Evolutionary conservation across 2,113 vertebrate species (phyloP).

Genomic region (Cariama cristata): DNA sequence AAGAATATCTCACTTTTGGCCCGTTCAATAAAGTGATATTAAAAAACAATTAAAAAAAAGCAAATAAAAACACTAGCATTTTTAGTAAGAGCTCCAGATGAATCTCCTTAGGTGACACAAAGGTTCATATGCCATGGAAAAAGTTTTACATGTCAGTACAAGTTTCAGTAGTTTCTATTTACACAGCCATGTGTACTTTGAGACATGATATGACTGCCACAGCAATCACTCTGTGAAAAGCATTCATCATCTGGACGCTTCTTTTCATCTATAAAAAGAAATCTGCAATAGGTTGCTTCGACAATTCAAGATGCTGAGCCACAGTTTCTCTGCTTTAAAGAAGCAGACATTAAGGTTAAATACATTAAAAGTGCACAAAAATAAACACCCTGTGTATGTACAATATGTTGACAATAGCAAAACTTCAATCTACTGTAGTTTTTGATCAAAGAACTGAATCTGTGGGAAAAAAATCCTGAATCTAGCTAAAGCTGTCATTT

Average conservation of each 20-base stretch:
- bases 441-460: conserved; percentile 63
- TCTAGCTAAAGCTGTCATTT: conserved; percentile 65
- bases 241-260: conserved; percentile 55
- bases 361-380: conserved; percentile 68
- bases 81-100: conserved; percentile 13
- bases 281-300: conserved; percentile 58
- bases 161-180: conserved; percentile 60
- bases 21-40: background rate
- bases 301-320: conserved; percentile 58
- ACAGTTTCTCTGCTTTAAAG: conserved; percentile 59
- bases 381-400: background rate
- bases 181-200: conserved; percentile 20
- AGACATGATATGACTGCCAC: conserved; percentile 41
- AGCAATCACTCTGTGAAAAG: conserved; percentile 35
- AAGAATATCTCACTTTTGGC: conserved; percentile 9
- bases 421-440: conserved; percentile 45
- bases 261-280: conserved; percentile 57
- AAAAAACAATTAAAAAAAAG: background rate
- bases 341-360: conserved; percentile 66
- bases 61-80: background rate
- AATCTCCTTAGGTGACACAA: conserved; percentile 21
- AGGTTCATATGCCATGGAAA: background rate
- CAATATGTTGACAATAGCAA: conserved; percentile 38
- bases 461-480: conserved; percentile 15
- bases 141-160: conserved; percentile 34